A percentile compares a stretch with the other conserved stretches of the same genome.
These are phyloP conservation scores for Nesometra sesokonis DNA, from an alignment of 35 echinoderm and acorn worm species.

Conservation along the genomic window DNA sequence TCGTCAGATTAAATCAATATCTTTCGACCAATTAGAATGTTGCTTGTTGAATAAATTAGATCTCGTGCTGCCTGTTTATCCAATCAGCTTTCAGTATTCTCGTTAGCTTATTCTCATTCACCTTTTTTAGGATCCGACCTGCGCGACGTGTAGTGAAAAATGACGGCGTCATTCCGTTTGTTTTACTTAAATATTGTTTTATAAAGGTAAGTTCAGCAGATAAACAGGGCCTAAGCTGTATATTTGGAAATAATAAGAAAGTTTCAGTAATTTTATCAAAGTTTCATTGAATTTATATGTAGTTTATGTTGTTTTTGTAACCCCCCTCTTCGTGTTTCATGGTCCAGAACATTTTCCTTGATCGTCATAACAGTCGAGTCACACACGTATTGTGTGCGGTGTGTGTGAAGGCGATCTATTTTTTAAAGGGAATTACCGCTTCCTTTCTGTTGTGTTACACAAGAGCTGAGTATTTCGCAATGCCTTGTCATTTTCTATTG, in stretches of 20 bases:
- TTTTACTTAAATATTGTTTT: neutral
- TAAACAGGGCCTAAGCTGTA: neutral
- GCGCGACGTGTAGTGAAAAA: neutral
- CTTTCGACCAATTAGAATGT: constrained; percentile 18
- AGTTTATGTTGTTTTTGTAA: neutral
- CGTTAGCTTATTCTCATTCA: constrained; percentile 45
- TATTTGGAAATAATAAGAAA: neutral
- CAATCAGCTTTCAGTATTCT: constrained; percentile 16
- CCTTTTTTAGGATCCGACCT: constrained; percentile 32
- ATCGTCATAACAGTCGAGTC: neutral
- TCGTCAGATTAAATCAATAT: neutral
- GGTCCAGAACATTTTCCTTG: neutral
- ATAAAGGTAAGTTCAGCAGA: neutral
- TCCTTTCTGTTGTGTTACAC: neutral
- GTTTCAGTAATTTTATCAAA: neutral
- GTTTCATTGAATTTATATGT: neutral
- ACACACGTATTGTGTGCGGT: neutral
- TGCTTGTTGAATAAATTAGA: constrained; percentile 20
- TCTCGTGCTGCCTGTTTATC: constrained; percentile 19
- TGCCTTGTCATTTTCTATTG: neutral
- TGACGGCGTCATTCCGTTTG: neutral
- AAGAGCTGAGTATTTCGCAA: neutral
- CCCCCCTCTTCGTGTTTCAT: neutral
- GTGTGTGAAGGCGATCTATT: neutral
- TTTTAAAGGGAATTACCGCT: neutral